Evolutionary conservation across 2,113 vertebrate genomes (phyloP).

Genomic region (Spea multiplicata): DNA sequence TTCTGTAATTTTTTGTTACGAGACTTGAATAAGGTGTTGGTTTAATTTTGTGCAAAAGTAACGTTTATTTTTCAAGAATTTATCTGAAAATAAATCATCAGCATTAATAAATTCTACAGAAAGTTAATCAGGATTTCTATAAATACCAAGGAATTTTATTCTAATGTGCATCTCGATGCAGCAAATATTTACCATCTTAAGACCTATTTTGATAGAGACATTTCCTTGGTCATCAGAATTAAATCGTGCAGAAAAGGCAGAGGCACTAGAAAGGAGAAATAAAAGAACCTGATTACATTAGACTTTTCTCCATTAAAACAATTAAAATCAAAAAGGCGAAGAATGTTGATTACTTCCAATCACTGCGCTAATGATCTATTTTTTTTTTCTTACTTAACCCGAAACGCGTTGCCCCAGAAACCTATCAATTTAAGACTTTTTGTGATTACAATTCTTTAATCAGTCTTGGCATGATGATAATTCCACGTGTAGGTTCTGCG

Average conservation of each 20-base stretch:
- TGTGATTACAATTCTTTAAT: background rate
- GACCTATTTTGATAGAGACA: too few relatives aligned
- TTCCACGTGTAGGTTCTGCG: background rate
- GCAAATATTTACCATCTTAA: too few relatives aligned
- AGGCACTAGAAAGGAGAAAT: conserved; percentile 46
- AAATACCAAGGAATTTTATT: too few relatives aligned
- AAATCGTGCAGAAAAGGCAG: conserved; percentile 43
- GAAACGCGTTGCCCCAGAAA: conserved; percentile 47
- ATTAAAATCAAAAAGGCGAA: conserved; percentile 56
- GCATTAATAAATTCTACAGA: too few relatives aligned
- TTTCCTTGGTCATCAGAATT: background rate
- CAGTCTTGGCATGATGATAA: background rate
- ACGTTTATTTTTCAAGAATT: too few relatives aligned
- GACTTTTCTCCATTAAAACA: conserved; percentile 54
- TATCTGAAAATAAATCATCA: too few relatives aligned
- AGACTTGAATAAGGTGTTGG: too few relatives aligned
- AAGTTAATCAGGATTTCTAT: too few relatives aligned
- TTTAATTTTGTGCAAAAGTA: too few relatives aligned
- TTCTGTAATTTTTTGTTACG: too few relatives aligned
- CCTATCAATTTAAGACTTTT: conserved; percentile 37
- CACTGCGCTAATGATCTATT: conserved; percentile 49
- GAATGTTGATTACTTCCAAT: conserved; percentile 56
- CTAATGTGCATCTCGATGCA: too few relatives aligned
- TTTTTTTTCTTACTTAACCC: conserved; percentile 50
- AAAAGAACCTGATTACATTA: conserved; percentile 48